Percentiles rank a stretch among this genome's conserved stretches.
Evolutionary conservation across 2,797 vertebrate species (phyloP).

Genomic region (Novumbra hubbsi): DNA sequence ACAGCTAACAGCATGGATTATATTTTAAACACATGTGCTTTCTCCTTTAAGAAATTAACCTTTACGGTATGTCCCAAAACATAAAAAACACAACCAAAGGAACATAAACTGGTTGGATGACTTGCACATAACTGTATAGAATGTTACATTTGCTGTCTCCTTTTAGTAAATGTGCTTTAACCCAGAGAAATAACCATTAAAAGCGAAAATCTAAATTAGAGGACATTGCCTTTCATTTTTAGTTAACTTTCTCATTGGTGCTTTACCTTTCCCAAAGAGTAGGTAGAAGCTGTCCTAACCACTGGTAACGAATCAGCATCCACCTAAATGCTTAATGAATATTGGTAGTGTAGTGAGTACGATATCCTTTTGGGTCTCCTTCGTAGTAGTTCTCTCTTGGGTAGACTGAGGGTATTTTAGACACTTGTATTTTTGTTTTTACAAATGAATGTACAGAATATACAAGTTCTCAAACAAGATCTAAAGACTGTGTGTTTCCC

Average conservation of each 20-base stretch:
- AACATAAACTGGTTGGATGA: neutral
- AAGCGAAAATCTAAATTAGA: conserved; percentile 6
- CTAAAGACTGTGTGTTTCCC: no score
- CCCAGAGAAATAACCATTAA: conserved; percentile 13
- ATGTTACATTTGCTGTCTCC: neutral
- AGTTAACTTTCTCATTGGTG: neutral
- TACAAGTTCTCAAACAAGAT: no score
- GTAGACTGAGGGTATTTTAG: no score
- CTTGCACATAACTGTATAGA: neutral
- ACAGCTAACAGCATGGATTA: neutral
- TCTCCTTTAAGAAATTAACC: neutral
- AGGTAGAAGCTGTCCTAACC: neutral
- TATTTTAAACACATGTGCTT: neutral
- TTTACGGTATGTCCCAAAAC: neutral
- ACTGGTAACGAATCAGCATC: neutral
- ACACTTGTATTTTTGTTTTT: no score
- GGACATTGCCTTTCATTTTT: neutral
- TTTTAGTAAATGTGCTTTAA: conserved; percentile 7
- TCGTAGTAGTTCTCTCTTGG: no score
- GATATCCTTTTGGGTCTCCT: no score
- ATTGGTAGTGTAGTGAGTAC: no score
- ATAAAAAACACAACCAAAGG: neutral
- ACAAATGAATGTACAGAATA: no score
- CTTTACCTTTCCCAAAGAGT: neutral
- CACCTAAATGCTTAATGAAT: neutral